These are phyloP conservation scores for Lasioglossum zephyrum DNA, from an alignment of 2,888 invertebrate genomes.

Conservation along the genomic window DNA sequence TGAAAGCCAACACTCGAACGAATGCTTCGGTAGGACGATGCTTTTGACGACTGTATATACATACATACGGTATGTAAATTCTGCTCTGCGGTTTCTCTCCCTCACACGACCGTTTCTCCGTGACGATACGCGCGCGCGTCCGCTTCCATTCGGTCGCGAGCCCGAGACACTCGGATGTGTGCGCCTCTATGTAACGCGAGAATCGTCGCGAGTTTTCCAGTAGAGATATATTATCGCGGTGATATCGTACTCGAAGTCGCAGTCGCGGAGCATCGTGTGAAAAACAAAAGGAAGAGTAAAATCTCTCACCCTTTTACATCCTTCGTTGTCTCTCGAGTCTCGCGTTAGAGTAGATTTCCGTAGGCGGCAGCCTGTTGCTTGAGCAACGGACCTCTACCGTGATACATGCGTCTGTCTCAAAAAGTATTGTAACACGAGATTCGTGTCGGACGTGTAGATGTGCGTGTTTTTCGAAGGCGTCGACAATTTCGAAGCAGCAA, in stretches of 20 bases:
- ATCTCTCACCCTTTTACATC: background rate
- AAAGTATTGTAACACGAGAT: background rate
- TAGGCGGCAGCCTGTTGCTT: background rate
- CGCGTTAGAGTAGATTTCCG: background rate
- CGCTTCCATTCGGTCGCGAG: conserved; percentile 17
- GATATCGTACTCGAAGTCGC: background rate
- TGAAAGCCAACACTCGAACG: conserved; percentile 5
- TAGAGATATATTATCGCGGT: background rate
- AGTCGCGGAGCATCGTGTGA: conserved; percentile 3
- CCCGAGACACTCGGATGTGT: background rate
- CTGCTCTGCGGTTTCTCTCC: background rate
- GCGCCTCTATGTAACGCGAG: background rate
- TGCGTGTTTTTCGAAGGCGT: conserved; percentile 19
- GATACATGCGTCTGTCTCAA: background rate
- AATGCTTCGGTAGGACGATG: conserved; percentile 49
- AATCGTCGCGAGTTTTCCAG: background rate
- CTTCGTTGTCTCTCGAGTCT: background rate
- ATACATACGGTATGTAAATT: background rate
- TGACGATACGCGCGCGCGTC: conserved; percentile 25
- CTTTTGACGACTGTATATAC: conserved; percentile 24
- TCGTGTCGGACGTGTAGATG: background rate
- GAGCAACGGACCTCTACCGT: background rate
- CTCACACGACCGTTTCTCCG: conserved; percentile 26
- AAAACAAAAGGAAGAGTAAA: no score
- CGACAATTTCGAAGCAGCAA: conserved; percentile 9